A percentile compares a stretch with the other conserved stretches of the same genome.
Conservation (phyloP, 1,140 invertebrate genomes). For the Notospermus geniculatus region DNA sequence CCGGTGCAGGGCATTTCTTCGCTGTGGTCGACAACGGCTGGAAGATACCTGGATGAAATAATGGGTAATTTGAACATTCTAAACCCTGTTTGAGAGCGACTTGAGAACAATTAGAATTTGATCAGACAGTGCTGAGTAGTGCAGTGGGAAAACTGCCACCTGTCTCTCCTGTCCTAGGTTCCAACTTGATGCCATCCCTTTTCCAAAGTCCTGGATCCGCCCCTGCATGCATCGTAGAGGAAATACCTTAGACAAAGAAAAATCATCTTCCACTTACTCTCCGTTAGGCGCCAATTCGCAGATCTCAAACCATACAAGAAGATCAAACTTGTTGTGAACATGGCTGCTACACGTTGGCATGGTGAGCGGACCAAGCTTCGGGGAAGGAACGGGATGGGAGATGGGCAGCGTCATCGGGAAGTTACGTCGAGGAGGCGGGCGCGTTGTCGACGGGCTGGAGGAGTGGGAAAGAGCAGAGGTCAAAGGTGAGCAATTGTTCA, state of each 20-base stretch:
- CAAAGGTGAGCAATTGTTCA: too few species aligned
- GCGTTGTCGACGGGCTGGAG: conserved; percentile 27
- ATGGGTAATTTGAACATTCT: not conserved
- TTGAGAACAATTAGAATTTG: too few species aligned
- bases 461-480: too few species aligned
- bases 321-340: conserved; percentile 90
- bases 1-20: conserved; percentile 95
- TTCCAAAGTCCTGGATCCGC: too few species aligned
- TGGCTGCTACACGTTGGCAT: conserved; percentile 70
- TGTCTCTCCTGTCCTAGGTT: too few species aligned
- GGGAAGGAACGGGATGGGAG: conserved; percentile 88
- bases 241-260: too few species aligned
- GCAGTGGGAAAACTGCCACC: too few species aligned
- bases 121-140: too few species aligned
- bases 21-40: conserved; percentile 93
- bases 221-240: too few species aligned
- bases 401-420: conserved; percentile 90
- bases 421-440: conserved; percentile 85
- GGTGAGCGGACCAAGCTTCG: conserved; percentile 68
- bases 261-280: too few species aligned
- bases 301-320: conserved; percentile 99
- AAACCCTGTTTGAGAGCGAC: too few species aligned
- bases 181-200: too few species aligned
- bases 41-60: conserved; percentile 63
- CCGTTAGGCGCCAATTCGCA: conserved; percentile 96